Base-by-base conservation (phyloP, 1,140 invertebrate genomes). In the Diplogasteroides magnus region DNA sequence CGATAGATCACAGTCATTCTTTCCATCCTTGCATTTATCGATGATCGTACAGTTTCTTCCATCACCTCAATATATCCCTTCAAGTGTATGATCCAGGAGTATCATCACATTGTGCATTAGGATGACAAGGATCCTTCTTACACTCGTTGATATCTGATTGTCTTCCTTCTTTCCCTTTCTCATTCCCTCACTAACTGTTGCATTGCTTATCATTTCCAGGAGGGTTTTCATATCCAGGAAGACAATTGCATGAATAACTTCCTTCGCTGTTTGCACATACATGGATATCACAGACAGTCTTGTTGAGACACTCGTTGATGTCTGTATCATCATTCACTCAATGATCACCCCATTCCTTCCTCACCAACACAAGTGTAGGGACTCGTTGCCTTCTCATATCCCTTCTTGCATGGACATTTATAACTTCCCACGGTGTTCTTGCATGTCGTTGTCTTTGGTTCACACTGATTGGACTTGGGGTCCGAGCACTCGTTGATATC, bases 401-500 rank as follows among this genome's bases (percentile, higher is more conserved):
- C 64, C 2, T 11, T 23, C n/a, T 48, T 37, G 48, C 64, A 65
- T 23, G n/a, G 2, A 25, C 64, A 65, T 3, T 55, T 48, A 25
- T 65, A 65, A 2, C n/a, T 14, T 48, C 31, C 31, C 31, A 2
- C n/a, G 13, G 32, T 48, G 27, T 65, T 55, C 23, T 55, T 65
- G 32, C 64, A 65, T 2, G 3, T 65, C 2, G 64, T 65, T 2
- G 64, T 37, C 3, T 3, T 55, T 28, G 14, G 13, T 14, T 65
- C 37, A 31, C 64, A 65, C 31, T 55, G 25, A 27, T 31, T 23
- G n/a, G 31, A 56, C 37, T 13, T 13, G 6, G 13, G 48, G 31
- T 65, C 37, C 14, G 3, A 6, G n/a, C 31, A 55, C 64, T 65
- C 64, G 37, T 65, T 56, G n/a, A 65, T 65, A 56, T 65, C 64